Percentiles rank a stretch among this genome's conserved stretches.
Evolutionary conservation across 2,888 invertebrate species (phyloP).

Genomic region (Stenoptilia bipunctidactyla): DNA sequence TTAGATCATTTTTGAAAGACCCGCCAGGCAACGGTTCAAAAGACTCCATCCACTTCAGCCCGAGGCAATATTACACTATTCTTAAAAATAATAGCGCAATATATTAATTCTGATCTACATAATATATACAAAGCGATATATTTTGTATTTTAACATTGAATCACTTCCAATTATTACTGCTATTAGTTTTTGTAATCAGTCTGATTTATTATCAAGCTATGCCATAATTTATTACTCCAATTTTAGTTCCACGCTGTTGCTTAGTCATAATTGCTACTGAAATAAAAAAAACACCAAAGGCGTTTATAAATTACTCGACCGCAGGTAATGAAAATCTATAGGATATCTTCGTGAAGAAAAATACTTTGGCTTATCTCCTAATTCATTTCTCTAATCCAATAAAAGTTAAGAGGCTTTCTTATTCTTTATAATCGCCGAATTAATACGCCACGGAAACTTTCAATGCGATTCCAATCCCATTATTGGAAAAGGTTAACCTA

Average conservation of each 20-base stretch:
- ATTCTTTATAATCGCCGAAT: slow-evolving; percentile 16
- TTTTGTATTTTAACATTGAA: neutral
- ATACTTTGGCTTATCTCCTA: too few relatives aligned
- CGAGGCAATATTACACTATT: slow-evolving; percentile 12
- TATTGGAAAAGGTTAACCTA: slow-evolving; percentile 39
- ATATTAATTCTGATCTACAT: slow-evolving; percentile 24
- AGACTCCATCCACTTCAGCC: slow-evolving; percentile 17
- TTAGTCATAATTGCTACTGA: too few relatives aligned
- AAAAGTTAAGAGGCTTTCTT: too few relatives aligned
- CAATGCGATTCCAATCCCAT: slow-evolving; percentile 37
- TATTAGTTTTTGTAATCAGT: slow-evolving; percentile 25
- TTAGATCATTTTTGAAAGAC: neutral
- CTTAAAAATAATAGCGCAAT: slow-evolving; percentile 37
- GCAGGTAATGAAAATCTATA: too few relatives aligned
- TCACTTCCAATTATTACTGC: slow-evolving; percentile 44
- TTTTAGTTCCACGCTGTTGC: neutral
- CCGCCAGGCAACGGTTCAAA: slow-evolving; percentile 4
- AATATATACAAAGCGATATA: slow-evolving; percentile 13
- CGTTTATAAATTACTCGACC: too few relatives aligned
- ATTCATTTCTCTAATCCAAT: too few relatives aligned
- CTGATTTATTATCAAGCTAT: slow-evolving; percentile 5
- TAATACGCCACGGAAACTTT: slow-evolving; percentile 35
- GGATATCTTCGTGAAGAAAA: too few relatives aligned
- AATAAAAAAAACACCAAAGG: too few relatives aligned
- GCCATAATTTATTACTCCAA: neutral